A percentile compares a stretch with the other conserved stretches of the same genome.
These are phyloP conservation scores for Anastatus disparis DNA, from an alignment of 1,140 invertebrate genomes.

Conservation along the genomic window DNA sequence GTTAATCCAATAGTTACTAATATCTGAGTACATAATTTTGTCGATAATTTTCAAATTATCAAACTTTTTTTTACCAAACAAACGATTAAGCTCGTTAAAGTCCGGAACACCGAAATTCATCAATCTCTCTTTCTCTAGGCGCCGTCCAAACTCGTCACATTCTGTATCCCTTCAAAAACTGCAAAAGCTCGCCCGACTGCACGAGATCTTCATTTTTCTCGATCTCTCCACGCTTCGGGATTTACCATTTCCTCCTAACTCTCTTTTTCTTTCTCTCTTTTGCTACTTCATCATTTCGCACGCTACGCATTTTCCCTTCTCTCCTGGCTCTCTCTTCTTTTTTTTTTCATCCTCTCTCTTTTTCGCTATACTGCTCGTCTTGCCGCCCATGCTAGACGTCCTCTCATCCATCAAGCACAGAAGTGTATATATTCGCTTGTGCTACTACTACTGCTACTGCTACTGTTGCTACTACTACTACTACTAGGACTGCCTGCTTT, in stretches of 20 bases:
- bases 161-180: constrained; percentile 6
- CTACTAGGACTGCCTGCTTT: too few relatives aligned
- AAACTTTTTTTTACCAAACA: too few relatives aligned
- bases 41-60: not conserved
- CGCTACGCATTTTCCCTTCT: too few relatives aligned
- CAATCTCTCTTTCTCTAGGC: not conserved
- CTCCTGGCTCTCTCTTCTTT: too few relatives aligned
- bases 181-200: not conserved
- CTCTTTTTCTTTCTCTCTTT: not conserved
- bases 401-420: constrained; percentile 29
- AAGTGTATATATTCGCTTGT: constrained; percentile 14
- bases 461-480: too few relatives aligned
- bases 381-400: not conserved
- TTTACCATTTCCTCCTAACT: constrained; percentile 1
- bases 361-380: not conserved
- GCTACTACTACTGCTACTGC: too few relatives aligned
- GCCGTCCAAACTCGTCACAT: not conserved
- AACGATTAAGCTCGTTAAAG: constrained; percentile 3
- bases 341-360: not conserved
- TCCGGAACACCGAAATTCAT: constrained; percentile 1
- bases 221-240: constrained; percentile 14
- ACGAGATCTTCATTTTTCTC: constrained; percentile 25
- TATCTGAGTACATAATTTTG: too few relatives aligned
- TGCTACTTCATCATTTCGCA: constrained; percentile 25
- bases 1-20: too few relatives aligned